Evolutionary conservation across 2,113 vertebrate genomes (phyloP).

Genomic region (Aplodontia rufa): DNA sequence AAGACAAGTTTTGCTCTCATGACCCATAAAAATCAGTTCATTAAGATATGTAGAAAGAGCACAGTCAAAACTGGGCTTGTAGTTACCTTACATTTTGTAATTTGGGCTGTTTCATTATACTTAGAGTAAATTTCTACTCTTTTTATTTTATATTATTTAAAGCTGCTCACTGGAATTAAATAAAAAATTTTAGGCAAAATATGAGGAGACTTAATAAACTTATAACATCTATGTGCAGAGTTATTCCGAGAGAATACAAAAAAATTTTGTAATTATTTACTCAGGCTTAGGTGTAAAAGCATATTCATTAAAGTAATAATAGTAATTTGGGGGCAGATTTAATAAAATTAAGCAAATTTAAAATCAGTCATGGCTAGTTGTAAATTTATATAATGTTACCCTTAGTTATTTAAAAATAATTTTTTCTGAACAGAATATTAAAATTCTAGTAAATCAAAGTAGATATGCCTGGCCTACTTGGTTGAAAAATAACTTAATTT

Average conservation of each 20-base stretch:
- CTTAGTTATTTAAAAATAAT: not conserved
- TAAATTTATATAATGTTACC: not conserved
- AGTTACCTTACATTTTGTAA: not conserved
- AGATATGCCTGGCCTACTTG: not conserved
- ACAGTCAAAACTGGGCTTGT: not conserved
- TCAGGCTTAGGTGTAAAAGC: not conserved
- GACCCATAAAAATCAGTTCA: not conserved
- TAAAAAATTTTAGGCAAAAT: conserved; percentile 12
- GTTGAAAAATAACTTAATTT: not conserved
- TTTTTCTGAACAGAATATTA: not conserved
- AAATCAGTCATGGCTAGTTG: not conserved
- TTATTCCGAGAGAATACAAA: not conserved
- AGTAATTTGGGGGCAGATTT: not conserved
- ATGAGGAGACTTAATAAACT: not conserved
- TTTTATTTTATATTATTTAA: not conserved
- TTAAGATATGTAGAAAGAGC: not conserved
- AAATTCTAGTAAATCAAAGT: not conserved
- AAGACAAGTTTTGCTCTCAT: not conserved
- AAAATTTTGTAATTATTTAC: not conserved
- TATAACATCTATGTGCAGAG: not conserved
- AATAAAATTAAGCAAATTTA: conserved; percentile 1
- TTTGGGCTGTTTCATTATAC: not conserved
- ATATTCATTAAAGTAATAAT: not conserved
- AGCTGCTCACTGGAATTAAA: not conserved
- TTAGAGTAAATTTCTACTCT: not conserved